phyloP scores from a whole-genome alignment of 2,113 vertebrate genomes.

The Actinemys pallida region DNA sequence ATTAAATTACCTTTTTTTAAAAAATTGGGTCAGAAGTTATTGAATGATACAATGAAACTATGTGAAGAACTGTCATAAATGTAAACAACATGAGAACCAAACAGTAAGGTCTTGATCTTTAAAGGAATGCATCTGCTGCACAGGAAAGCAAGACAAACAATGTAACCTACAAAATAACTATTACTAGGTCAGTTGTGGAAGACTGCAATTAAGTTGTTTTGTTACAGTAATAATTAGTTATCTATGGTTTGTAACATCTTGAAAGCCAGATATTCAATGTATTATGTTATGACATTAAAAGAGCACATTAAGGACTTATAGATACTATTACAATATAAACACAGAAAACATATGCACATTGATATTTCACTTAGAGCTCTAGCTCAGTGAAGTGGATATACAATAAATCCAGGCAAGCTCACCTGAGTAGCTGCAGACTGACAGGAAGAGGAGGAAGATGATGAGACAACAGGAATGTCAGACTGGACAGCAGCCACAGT shows the following conservation, averaged over 20 bases:
- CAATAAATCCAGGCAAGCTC: slow-evolving; percentile 54
- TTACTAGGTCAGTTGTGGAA: background rate
- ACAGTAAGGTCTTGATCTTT: background rate
- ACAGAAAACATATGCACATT: background rate
- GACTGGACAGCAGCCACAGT: slow-evolving; percentile 93
- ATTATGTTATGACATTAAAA: background rate
- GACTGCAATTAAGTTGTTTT: too few relatives aligned
- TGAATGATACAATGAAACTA: background rate
- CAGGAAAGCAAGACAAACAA: background rate
- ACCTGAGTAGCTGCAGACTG: slow-evolving; percentile 92
- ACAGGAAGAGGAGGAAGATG: slow-evolving; percentile 84
- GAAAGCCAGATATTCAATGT: background rate
- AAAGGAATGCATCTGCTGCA: background rate
- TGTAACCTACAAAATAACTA: background rate
- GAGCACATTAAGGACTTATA: background rate
- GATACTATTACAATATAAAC: background rate
- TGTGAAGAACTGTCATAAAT: too few relatives aligned
- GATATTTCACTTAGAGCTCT: background rate
- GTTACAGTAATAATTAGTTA: too few relatives aligned
- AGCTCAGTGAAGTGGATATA: background rate
- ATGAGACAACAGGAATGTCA: slow-evolving; percentile 91
- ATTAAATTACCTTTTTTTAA: background rate
- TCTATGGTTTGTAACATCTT: background rate
- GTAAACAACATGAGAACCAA: background rate
- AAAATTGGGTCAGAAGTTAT: background rate